Conservation (phyloP, 2,797 vertebrate species). For the Phalanger gymnotis region DNA sequence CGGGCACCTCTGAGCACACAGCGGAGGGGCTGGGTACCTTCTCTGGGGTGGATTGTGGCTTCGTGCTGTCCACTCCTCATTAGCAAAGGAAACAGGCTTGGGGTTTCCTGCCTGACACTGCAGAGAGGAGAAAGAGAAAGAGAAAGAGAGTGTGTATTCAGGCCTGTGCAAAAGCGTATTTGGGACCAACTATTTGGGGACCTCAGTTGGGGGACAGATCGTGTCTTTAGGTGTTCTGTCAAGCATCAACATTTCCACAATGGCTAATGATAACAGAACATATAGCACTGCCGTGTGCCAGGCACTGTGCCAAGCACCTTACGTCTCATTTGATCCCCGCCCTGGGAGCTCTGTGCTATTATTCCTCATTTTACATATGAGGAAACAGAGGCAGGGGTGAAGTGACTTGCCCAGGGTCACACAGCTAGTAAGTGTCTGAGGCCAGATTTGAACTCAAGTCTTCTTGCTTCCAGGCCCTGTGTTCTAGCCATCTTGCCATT, state of each 20-base stretch:
- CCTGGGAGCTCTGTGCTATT: neutral
- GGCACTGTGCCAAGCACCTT: neutral
- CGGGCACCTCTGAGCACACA: neutral
- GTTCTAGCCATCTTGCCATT: neutral
- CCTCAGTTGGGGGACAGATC: neutral
- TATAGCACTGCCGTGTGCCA: neutral
- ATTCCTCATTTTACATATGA: neutral
- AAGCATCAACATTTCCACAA: neutral
- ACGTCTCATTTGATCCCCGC: neutral
- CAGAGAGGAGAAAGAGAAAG: neutral
- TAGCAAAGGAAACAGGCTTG: neutral
- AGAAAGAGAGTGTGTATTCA: neutral
- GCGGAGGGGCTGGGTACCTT: neutral
- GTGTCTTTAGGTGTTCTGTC: neutral
- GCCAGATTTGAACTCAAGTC: neutral
- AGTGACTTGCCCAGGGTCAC: neutral
- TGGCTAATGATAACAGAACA: neutral
- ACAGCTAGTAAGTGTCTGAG: neutral
- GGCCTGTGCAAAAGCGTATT: neutral
- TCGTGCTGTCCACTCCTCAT: accelerated
- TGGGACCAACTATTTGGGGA: neutral
- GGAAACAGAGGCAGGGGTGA: neutral
- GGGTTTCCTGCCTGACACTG: slow-evolving; percentile 31
- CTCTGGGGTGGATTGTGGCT: neutral
- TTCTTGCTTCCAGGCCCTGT: neutral